These are phyloP conservation scores for Erannis defoliaria DNA, from an alignment of 2,888 invertebrate genomes.

Conservation along the genomic window DNA sequence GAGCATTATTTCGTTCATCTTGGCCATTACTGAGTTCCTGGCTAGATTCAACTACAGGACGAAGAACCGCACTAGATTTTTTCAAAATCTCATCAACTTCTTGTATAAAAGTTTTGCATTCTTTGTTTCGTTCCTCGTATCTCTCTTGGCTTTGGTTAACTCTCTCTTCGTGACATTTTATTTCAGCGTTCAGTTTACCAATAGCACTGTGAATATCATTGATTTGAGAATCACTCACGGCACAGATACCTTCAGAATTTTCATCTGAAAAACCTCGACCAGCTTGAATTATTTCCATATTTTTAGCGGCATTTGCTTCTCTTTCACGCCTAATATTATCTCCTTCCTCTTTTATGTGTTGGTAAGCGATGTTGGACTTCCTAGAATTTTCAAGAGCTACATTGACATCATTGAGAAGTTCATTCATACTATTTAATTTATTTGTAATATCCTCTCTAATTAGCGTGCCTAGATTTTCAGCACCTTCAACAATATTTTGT, in stretches of 20 bases:
- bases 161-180: slow-evolving; percentile 71
- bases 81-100: slow-evolving; percentile 75
- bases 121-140: slow-evolving; percentile 70
- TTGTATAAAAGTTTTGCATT: slow-evolving; percentile 74
- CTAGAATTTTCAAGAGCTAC: slow-evolving; percentile 76
- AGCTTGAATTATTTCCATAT: slow-evolving; percentile 38
- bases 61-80: slow-evolving; percentile 73
- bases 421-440: slow-evolving; percentile 81
- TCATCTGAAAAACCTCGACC: slow-evolving; percentile 32
- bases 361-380: slow-evolving; percentile 72
- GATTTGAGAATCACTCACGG: slow-evolving; percentile 67
- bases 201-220: slow-evolving; percentile 75
- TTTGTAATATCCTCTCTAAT: slow-evolving; percentile 81
- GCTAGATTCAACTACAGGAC: slow-evolving; percentile 54
- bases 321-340: slow-evolving; percentile 50
- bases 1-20: slow-evolving; percentile 6
- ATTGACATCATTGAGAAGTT: slow-evolving; percentile 78
- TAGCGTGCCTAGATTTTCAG: slow-evolving; percentile 77
- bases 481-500: slow-evolving; percentile 75
- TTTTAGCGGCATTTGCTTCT: slow-evolving; percentile 26
- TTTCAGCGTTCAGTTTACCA: slow-evolving; percentile 68
- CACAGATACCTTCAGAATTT: slow-evolving; percentile 22
- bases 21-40: slow-evolving; percentile 35
- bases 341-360: slow-evolving; percentile 69
- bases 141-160: slow-evolving; percentile 69